Base-by-base conservation (phyloP, 2,113 vertebrate genomes). In the Channa maculata region DNA sequence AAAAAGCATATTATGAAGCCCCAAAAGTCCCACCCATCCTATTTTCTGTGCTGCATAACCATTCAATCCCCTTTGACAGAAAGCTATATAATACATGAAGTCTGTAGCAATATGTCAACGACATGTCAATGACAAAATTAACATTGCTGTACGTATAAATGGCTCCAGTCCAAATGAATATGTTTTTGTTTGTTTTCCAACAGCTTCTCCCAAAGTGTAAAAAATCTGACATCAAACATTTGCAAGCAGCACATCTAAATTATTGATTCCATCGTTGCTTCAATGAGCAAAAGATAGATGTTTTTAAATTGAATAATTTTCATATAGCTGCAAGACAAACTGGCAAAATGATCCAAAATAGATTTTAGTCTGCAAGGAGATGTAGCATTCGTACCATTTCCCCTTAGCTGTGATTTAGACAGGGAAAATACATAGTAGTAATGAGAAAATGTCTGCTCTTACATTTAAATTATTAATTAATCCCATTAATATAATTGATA, bases 251-350 rank as follows among this genome's bases (percentile, higher is more conserved):
- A 76, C 50, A 73, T 83, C 77, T 91, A 72, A 91, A 90, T 89
- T 88, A 88, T 89, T 91, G 88, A 92, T 87, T 79, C 59, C 11
- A 11, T 79, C 80, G 76, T 84, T 81, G 79, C 79, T 76, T 68
- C 71, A 82, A 70, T 66, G 53, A 61, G 86, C 62, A 73, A 84
- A 77, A 91, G 86, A 88, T 80, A 88, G 77, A 86, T 79, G 67
- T 80, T 89, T 84, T 86, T 71, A 83, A 88, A 90, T 85, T 63
- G 61, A 78, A 51, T 79, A 64, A 83, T 90, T 89, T 87, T 76
- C 67, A 86, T 83, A 80, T 59, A 64, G 83, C 88, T 63, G 51
- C 80, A 58, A 78, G 86, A 73, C 60, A 85, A 80, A 77, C 64
- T 48, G 71, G 38, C 72, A 69, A 77, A 73, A 65, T 52, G 65